Evolutionary conservation across 2,113 vertebrate genomes (phyloP).

Genomic region (Phrynocephalus versicolor): DNA sequence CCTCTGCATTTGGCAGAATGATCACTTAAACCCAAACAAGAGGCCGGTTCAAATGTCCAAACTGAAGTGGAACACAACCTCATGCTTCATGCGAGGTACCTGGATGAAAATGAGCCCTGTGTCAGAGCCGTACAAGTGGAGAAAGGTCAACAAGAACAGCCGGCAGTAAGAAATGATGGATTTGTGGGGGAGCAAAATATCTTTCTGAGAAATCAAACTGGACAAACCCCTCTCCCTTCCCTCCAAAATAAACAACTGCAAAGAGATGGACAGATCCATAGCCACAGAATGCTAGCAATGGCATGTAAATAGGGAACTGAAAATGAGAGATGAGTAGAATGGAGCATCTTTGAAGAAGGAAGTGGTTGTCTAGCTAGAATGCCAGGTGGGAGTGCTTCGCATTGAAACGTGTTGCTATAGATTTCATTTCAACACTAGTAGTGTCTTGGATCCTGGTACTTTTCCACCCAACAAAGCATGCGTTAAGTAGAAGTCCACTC

Average conservation of each 20-base stretch:
- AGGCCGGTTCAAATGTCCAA: neutral
- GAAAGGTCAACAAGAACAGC: neutral
- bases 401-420: neutral
- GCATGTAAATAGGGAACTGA: neutral
- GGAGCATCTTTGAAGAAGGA: neutral
- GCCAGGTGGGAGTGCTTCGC: neutral
- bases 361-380: neutral
- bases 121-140: neutral
- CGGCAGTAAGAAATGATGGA: neutral
- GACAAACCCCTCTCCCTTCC: no score
- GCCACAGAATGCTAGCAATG: neutral
- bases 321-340: neutral
- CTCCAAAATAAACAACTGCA: neutral
- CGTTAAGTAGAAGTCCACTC: no score
- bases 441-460: no score
- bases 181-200: neutral
- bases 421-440: neutral
- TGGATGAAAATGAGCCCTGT: neutral
- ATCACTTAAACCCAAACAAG: neutral
- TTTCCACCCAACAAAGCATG: no score
- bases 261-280: no score
- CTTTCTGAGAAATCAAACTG: neutral
- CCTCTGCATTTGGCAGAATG: neutral
- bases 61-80: neutral
- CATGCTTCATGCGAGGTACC: neutral